Conservation (phyloP, 2,888 invertebrate genomes). For the Gandaritis pyraliata region DNA sequence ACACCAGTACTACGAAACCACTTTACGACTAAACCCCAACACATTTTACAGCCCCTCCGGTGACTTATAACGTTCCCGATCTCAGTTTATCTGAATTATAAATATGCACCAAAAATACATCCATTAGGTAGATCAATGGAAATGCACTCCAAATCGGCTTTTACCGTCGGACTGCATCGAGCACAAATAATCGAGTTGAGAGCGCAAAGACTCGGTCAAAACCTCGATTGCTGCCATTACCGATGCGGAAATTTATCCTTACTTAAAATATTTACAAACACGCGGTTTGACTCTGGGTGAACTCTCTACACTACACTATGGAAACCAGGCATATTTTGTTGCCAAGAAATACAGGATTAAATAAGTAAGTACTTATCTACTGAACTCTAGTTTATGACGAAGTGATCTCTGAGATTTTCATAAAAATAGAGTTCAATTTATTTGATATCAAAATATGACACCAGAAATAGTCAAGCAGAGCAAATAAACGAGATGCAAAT, state of each 20-base stretch:
- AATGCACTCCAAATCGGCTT: constrained; percentile 31
- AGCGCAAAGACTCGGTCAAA: constrained; percentile 33
- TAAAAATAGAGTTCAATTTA: too few relatives aligned
- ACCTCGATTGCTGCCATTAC: constrained; percentile 21
- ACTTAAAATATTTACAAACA: background rate
- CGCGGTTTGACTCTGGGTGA: background rate
- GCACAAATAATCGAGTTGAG: constrained; percentile 32
- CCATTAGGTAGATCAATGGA: constrained; percentile 31
- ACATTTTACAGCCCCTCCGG: background rate
- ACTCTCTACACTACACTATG: too few relatives aligned
- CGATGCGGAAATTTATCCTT: background rate
- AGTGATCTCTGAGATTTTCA: too few relatives aligned
- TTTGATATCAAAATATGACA: too few relatives aligned
- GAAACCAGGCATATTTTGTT: too few relatives aligned
- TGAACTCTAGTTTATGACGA: too few relatives aligned
- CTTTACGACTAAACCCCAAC: background rate
- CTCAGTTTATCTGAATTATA: constrained; percentile 15
- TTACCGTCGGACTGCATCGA: constrained; percentile 31
- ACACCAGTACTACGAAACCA: too few relatives aligned
- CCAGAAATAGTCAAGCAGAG: too few relatives aligned
- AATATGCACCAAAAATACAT: constrained; percentile 14
- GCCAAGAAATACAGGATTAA: too few relatives aligned
- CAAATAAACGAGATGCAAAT: too few relatives aligned
- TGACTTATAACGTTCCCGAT: background rate
- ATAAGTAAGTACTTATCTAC: too few relatives aligned